Conservation (phyloP, 2,888 invertebrate species). For the Tetramorium bicarinatum region DNA sequence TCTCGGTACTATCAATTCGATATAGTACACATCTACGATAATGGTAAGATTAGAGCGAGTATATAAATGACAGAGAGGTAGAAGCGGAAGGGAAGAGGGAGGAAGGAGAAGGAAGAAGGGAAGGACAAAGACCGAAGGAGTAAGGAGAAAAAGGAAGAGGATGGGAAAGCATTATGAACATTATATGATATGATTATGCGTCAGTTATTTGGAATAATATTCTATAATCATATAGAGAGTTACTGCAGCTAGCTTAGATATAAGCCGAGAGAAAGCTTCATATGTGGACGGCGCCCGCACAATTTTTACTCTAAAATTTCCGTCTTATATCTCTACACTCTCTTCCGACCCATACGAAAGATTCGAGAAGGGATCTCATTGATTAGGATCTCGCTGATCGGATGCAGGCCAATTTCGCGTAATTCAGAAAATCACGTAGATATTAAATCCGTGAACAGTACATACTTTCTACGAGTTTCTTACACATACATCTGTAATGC, state of each 20-base stretch:
- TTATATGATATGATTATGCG: slow-evolving; percentile 82
- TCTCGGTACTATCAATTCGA: slow-evolving; percentile 74
- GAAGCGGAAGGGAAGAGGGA: slow-evolving; percentile 55
- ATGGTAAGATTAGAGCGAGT: slow-evolving; percentile 76
- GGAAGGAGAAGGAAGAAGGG: background rate
- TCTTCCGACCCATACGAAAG: slow-evolving; percentile 57
- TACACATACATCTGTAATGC: background rate
- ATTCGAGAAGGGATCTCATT: slow-evolving; percentile 63
- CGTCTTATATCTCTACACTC: slow-evolving; percentile 39
- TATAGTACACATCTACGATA: slow-evolving; percentile 79
- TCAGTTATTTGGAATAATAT: slow-evolving; percentile 79
- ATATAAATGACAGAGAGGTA: slow-evolving; percentile 58
- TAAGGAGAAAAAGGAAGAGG: slow-evolving; percentile 15
- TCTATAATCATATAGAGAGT: slow-evolving; percentile 75
- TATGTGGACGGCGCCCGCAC: slow-evolving; percentile 84
- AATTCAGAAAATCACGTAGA: slow-evolving; percentile 2
- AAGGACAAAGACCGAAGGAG: background rate
- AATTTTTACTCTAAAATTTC: slow-evolving; percentile 66
- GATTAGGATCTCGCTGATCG: slow-evolving; percentile 15
- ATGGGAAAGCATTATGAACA: slow-evolving; percentile 76
- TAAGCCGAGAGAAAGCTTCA: slow-evolving; percentile 81
- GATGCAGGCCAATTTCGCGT: background rate
- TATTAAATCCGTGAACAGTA: background rate
- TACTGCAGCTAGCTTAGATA: slow-evolving; percentile 75
- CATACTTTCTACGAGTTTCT: slow-evolving; percentile 9